Percentiles rank a stretch among this genome's conserved stretches.
Conservation (phyloP, 2,113 vertebrate species). For the Pelvicachromis taeniatus region DNA sequence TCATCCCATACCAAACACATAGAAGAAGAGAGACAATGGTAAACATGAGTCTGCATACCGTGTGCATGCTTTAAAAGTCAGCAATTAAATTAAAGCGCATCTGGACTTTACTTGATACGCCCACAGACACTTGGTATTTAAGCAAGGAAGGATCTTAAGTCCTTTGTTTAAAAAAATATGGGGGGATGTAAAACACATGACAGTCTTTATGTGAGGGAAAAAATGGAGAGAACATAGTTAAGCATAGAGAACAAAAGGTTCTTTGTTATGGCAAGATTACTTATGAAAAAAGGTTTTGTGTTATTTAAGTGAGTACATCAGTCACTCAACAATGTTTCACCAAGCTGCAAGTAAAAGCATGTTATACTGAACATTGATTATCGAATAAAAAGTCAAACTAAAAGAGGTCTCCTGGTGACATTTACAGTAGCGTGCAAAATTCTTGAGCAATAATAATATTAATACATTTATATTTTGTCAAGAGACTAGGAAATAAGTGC, state of each 20-base stretch:
- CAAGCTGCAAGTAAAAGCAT: background rate
- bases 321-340: background rate
- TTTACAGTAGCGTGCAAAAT: background rate
- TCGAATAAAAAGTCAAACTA: background rate
- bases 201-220: background rate
- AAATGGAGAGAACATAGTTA: background rate
- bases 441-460: background rate
- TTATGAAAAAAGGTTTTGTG: background rate
- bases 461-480: background rate
- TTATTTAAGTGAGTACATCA: background rate
- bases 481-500: background rate
- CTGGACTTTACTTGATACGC: background rate
- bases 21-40: background rate
- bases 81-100: background rate
- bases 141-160: background rate
- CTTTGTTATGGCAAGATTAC: background rate
- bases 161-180: background rate
- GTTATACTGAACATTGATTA: background rate
- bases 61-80: conserved; percentile 1
- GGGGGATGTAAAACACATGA: background rate
- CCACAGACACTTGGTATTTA: background rate
- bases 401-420: background rate
- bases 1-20: background rate
- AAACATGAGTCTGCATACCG: background rate
- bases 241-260: background rate